These are phyloP conservation scores for Drosophila diplacantha DNA, from an alignment of 2,888 invertebrate genomes.

Conservation along the genomic window DNA sequence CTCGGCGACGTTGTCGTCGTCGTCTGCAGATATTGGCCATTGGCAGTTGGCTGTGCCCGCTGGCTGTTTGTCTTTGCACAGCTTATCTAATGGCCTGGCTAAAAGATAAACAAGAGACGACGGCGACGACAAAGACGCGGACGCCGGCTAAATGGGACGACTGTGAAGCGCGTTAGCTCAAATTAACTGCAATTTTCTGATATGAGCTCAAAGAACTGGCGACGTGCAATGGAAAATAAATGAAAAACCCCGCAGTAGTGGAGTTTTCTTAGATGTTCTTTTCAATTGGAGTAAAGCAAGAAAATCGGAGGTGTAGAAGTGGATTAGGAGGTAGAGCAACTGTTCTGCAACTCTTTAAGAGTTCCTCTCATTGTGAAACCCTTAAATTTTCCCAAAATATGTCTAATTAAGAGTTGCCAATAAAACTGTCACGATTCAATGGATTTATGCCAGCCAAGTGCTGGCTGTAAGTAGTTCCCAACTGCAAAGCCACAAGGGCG, in stretches of 20 bases:
- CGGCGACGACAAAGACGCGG: conserved; percentile 26
- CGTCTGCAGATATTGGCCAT: conserved; percentile 28
- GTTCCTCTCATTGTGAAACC: background rate
- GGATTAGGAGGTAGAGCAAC: background rate
- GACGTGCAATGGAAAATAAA: conserved; percentile 8
- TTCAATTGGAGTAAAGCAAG: background rate
- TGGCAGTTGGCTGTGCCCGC: conserved; percentile 43
- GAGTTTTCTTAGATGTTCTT: background rate
- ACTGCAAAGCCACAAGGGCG: conserved; percentile 27
- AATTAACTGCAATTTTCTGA: conserved; percentile 70
- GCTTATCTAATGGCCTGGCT: conserved; percentile 68
- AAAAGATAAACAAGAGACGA: conserved; percentile 64
- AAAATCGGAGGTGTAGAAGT: background rate
- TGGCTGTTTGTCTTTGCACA: conserved; percentile 66
- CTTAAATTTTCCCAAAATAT: background rate
- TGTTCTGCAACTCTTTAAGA: background rate
- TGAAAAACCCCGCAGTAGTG: background rate
- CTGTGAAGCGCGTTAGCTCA: conserved; percentile 66
- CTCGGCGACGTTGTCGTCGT: conserved; percentile 7
- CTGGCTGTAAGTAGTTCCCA: conserved; percentile 3
- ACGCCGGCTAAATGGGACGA: conserved; percentile 42
- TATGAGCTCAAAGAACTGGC: conserved; percentile 33
- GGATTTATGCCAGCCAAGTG: conserved; percentile 17
- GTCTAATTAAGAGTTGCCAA: conserved; percentile 25
- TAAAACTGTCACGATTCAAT: conserved; percentile 32